Evolutionary conservation across 2,797 vertebrate genomes (phyloP), one percentile per base, ranked within the genome.

Genomic region (Cynodonichthys magdalenae): DNA sequence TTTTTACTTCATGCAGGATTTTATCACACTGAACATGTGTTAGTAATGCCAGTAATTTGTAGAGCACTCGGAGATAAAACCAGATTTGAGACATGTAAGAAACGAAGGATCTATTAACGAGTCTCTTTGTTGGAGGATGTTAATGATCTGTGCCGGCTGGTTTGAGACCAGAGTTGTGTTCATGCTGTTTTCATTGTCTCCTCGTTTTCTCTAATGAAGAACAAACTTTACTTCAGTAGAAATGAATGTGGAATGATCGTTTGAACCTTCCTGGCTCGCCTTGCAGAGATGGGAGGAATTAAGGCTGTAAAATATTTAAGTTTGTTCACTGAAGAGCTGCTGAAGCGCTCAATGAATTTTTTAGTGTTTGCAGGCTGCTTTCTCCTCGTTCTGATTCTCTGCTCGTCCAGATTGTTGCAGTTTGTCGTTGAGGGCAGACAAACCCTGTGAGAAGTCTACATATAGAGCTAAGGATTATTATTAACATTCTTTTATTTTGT

Each of bases 141-240:
- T 80, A 69, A 83, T 75, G 79, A 84, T 75, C 59, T 79, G 73
- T 53, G 79, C 59, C 56, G 74, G 66, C 66, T 86, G 79, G 76
- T 69, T 42, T 5, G 3, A 53, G 44, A 71, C 77, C 85, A 85
- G 72, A 66, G 65, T 0, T 20, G 64, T 9, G 3, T 73, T 86
- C 84, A 75, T 63, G 62, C 62, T 82, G 74, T 56, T 83, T 69
- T 75, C 62, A 73, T 82, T 78, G 70, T 85, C 80, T 83, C 74
- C 42, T 76, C 46, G 8, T 60, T 63, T 75, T 78, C 61, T 19
- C 68, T 74, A 83, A 67, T 69, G 51, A 58, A 63, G 58, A 69
- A 51, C 64, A 15, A 76, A 52, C 50, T 73, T 65, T 27, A 53
- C 55, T 51, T 66, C 61, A 58, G 66, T 20, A 53, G 60, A 71